phyloP scores from a whole-genome alignment of 2,888 invertebrate species.

The Chloroclystis v-ata region DNA sequence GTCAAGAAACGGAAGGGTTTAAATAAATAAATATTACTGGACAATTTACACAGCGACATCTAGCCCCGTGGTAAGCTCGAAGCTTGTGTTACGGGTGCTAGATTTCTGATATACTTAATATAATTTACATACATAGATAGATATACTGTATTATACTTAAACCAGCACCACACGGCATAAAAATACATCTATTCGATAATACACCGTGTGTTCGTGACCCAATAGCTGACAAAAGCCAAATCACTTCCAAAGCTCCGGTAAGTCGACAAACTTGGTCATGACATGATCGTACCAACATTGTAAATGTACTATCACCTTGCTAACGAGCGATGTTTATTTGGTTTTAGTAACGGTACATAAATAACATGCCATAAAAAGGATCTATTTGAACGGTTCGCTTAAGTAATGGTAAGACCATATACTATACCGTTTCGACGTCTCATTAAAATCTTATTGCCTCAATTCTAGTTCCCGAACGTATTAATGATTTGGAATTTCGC shows the following conservation, averaged over 20 bases:
- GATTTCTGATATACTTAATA: too few species aligned
- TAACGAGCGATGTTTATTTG: slow-evolving; percentile 1
- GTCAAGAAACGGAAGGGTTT: too few species aligned
- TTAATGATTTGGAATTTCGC: not conserved
- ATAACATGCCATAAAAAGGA: not conserved
- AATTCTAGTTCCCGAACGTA: not conserved
- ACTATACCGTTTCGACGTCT: not conserved
- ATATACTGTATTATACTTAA: too few species aligned
- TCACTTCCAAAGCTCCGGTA: slow-evolving; percentile 15
- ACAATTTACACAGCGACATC: too few species aligned
- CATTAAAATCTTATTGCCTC: not conserved
- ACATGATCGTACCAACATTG: slow-evolving; percentile 7
- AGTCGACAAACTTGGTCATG: slow-evolving; percentile 7
- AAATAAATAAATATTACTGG: too few species aligned
- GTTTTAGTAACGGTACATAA: not conserved
- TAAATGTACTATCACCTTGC: slow-evolving; percentile 2
- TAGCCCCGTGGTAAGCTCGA: too few species aligned
- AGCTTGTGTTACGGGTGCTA: too few species aligned
- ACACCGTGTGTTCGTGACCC: not conserved
- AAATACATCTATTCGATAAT: too few species aligned
- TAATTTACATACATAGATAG: too few species aligned
- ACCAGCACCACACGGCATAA: too few species aligned
- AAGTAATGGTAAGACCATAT: not conserved
- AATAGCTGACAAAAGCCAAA: slow-evolving; percentile 21
- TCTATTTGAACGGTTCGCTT: not conserved